phyloP scores from a whole-genome alignment of 2,113 vertebrate species.

The Cromileptes altivelis region DNA sequence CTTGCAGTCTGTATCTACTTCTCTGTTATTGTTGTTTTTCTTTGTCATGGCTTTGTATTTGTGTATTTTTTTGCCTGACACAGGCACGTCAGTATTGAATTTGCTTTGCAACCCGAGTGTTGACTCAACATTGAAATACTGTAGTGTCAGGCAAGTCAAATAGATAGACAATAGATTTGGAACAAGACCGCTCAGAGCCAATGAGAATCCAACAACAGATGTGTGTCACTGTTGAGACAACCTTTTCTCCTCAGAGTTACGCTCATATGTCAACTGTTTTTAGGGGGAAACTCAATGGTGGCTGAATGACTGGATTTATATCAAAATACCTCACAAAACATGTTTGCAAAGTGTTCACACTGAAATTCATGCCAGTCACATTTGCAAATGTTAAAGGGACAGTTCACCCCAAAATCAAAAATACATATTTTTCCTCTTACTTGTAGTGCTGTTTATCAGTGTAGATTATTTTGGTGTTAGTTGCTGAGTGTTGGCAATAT shows the following conservation, averaged over 20 bases:
- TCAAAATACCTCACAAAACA: background rate
- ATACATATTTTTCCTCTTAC: too few relatives aligned
- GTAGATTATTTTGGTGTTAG: too few relatives aligned
- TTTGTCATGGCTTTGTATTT: conserved; percentile 70
- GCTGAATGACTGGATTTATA: conserved; percentile 27
- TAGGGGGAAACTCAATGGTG: background rate
- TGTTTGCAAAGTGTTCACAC: background rate
- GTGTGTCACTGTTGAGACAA: conserved; percentile 54
- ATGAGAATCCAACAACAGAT: conserved; percentile 39
- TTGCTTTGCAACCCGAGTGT: conserved; percentile 62
- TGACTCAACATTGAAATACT: conserved; percentile 56
- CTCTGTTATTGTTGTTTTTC: conserved; percentile 63
- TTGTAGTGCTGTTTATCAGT: too few relatives aligned
- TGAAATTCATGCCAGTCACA: background rate
- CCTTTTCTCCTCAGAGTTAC: conserved; percentile 61
- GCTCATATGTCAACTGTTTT: conserved; percentile 21
- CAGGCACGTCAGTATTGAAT: conserved; percentile 64
- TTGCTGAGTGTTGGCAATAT: too few relatives aligned
- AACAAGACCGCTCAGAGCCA: conserved; percentile 43
- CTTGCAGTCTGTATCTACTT: conserved; percentile 57
- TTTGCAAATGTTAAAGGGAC: background rate
- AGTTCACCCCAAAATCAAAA: too few relatives aligned
- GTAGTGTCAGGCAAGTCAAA: conserved; percentile 53
- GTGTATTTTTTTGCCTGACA: conserved; percentile 64
- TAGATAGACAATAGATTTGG: conserved; percentile 38